Evolutionary conservation across 2,888 invertebrate genomes (phyloP), one percentile per base, ranked within the genome.

Genomic region (Xylota segnis): DNA sequence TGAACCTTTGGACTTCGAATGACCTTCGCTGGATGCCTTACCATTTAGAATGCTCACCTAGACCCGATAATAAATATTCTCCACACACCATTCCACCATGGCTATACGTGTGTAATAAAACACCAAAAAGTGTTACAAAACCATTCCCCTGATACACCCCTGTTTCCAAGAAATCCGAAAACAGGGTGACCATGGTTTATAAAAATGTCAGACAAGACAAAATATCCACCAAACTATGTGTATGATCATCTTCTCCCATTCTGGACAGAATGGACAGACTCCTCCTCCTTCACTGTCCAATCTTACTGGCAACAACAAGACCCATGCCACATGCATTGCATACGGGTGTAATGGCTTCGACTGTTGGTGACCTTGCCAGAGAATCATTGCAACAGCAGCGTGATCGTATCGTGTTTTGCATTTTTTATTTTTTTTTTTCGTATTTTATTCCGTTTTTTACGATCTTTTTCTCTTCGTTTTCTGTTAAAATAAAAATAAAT

Each of bases 311-410:
- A 68, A 70, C 68, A 77, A 68, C 47, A 76, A 32, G 23, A 27
- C 6, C 23, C 3, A 23, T 3, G 3, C 23, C 3, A 3, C 23
- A 23, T 23, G 3, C 23, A 32, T 34, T 4, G 50, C 12, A 40
- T 10, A 68, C 56, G 84, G 71, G 86, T 82, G 86, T 71, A 86
- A 86, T 86, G 82, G 54, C 76, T 82, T 77, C 76, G 52, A 58
- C 63, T 72, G 72, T 5, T 63, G 86, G 37, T 77, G 86, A 86
- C 86, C 86, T 86, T 86, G 82, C 76, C 72, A 59, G 82, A 65
- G 82, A 82, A 77, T 74, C 82, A 82, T 66, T 77, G 72, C 82
- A 72, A 56, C 32, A 74, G 14, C 52, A 77, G 27, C 68, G 65
- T 65, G 83, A 83, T 83, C 76, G 71, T 52, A 83, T 77, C 71